phyloP scores from a whole-genome alignment of 2,113 vertebrate species.

The Romanogobio albipinnatus region DNA sequence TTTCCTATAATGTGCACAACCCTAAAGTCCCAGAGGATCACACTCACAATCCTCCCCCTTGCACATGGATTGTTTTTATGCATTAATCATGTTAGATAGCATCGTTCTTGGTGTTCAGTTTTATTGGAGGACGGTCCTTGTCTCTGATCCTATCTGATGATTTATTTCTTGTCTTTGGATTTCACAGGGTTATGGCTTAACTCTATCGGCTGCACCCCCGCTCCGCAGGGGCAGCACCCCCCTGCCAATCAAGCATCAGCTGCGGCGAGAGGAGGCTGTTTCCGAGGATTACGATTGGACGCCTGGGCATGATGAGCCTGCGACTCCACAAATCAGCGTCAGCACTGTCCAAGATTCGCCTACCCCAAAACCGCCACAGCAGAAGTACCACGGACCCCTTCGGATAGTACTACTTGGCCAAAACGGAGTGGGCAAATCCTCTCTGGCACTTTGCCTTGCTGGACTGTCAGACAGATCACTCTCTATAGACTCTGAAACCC shows the following conservation, averaged over 20 bases:
- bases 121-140: neutral
- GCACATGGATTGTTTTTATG: neutral
- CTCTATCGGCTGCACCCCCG: slow-evolving; percentile 75
- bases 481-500: slow-evolving; percentile 71
- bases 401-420: slow-evolving; percentile 84
- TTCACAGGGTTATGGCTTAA: slow-evolving; percentile 74
- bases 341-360: slow-evolving; percentile 66
- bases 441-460: slow-evolving; percentile 84
- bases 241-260: slow-evolving; percentile 79
- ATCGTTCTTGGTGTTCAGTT: neutral
- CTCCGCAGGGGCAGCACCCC: slow-evolving; percentile 80
- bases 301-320: slow-evolving; percentile 66
- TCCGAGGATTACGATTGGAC: slow-evolving; percentile 78
- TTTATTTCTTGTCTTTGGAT: slow-evolving; percentile 13
- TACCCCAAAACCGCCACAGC: slow-evolving; percentile 57
- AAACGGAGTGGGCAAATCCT: slow-evolving; percentile 88
- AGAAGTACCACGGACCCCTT: slow-evolving; percentile 69
- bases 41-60: neutral
- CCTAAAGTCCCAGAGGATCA: slow-evolving; percentile 9
- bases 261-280: slow-evolving; percentile 77
- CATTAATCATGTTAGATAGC: neutral
- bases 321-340: slow-evolving; percentile 69
- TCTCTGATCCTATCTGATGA: neutral
- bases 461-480: slow-evolving; percentile 77
- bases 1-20: slow-evolving; percentile 50